A percentile compares a stretch with the other conserved stretches of the same genome.
Conservation (phyloP, 1,140 invertebrate genomes). For the Eulimnadia texana region DNA sequence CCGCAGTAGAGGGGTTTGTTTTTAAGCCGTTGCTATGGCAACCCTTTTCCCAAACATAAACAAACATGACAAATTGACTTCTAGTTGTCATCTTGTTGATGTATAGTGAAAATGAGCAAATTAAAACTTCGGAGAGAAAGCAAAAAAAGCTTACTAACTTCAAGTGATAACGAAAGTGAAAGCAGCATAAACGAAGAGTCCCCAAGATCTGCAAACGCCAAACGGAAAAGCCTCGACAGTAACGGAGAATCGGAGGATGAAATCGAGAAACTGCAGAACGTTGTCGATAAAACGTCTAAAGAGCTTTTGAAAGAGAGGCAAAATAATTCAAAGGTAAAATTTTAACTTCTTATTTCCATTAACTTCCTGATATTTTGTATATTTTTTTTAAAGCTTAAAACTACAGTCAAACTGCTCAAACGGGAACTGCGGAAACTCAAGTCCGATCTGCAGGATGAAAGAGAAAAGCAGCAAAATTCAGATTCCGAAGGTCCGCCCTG, state of each 20-base stretch:
- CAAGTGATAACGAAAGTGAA: neutral
- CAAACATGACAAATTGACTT: too few relatives aligned
- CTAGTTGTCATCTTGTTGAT: too few relatives aligned
- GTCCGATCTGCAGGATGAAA: neutral
- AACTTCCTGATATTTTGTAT: neutral
- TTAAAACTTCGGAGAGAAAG: neutral
- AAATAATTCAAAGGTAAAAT: neutral
- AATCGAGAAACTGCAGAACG: constrained; percentile 3
- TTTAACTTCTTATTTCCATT: neutral
- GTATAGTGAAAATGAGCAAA: neutral
- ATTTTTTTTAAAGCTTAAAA: neutral
- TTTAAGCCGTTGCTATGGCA: too few relatives aligned
- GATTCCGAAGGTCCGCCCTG: constrained; percentile 9
- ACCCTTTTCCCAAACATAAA: neutral
- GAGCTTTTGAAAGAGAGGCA: constrained; percentile 3
- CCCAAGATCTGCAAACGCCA: too few relatives aligned
- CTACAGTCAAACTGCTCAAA: constrained; percentile 1
- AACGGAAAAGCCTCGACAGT: neutral
- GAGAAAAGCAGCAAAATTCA: neutral
- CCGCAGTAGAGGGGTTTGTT: too few relatives aligned
- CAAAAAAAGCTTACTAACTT: neutral
- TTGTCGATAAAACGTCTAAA: neutral
- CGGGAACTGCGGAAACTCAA: neutral
- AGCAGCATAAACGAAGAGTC: neutral
- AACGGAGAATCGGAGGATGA: constrained; percentile 10